Evolutionary conservation across 30 jellyfish, hydroid and myxozoan species (phyloP).

Genomic region (Haliclystus octoradiatus): DNA sequence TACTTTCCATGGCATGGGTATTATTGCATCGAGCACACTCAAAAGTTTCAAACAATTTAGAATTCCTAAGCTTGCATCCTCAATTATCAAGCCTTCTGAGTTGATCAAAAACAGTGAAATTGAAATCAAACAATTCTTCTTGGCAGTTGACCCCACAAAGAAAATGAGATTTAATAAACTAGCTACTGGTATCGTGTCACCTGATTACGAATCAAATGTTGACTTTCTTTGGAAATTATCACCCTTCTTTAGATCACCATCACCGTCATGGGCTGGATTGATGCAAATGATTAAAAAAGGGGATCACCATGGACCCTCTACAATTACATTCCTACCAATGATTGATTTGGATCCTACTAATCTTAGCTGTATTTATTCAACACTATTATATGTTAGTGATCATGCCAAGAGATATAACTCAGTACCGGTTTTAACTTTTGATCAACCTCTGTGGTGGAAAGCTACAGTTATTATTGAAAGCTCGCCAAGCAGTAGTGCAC

Average conservation of each 20-base stretch:
- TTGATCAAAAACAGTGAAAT: neutral
- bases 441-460: constrained; percentile 42
- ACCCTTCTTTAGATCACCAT: neutral
- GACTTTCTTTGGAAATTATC: too few relatives aligned
- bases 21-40: neutral
- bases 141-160: neutral
- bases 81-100: neutral
- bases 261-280: constrained; percentile 35
- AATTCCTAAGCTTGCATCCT: too few relatives aligned
- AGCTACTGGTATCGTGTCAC: too few relatives aligned
- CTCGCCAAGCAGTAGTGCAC: constrained; percentile 3
- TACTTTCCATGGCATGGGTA: constrained; percentile 41
- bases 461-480: neutral
- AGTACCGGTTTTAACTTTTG: constrained; percentile 24
- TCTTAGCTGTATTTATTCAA: constrained; percentile 15
- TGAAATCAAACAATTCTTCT: neutral
- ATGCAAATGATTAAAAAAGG: constrained; percentile 18
- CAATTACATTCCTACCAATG: constrained; percentile 17
- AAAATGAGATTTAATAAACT: too few relatives aligned
- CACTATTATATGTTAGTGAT: constrained; percentile 8
- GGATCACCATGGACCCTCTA: constrained; percentile 15
- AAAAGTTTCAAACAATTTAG: too few relatives aligned
- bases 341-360: constrained; percentile 17
- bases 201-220: too few relatives aligned
- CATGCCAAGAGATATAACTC: constrained; percentile 6